These are phyloP conservation scores for Thryonomys swinderianus DNA, from an alignment of 2,113 vertebrate genomes.

Conservation along the genomic window DNA sequence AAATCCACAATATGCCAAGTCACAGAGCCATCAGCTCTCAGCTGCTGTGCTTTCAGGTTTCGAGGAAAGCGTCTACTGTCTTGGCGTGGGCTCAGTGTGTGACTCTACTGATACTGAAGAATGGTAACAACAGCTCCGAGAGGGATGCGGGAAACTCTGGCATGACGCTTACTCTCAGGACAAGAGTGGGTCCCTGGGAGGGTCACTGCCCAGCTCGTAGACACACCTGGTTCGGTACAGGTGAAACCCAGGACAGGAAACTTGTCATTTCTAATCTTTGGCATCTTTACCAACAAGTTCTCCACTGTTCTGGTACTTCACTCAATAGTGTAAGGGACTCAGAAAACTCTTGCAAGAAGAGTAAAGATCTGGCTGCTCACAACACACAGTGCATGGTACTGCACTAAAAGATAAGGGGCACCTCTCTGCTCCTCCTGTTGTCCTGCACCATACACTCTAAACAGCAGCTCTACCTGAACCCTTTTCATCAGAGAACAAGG, in stretches of 20 bases:
- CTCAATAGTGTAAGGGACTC: neutral
- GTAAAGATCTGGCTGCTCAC: neutral
- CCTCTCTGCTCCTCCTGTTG: neutral
- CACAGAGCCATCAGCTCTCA: slow-evolving; percentile 56
- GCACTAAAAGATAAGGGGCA: too few species aligned
- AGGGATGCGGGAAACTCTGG: neutral
- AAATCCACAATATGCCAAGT: slow-evolving; percentile 58
- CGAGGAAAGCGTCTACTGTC: slow-evolving; percentile 55
- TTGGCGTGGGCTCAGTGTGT: slow-evolving; percentile 56
- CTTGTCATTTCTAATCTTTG: neutral
- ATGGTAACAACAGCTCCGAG: neutral
- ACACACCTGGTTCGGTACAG: neutral
- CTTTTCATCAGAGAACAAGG: neutral
- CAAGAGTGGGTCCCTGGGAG: rapidly evolving
- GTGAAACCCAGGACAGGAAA: neutral
- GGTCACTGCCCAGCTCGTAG: neutral
- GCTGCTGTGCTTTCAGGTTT: slow-evolving; percentile 46
- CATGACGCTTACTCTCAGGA: neutral
- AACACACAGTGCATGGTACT: rapidly evolving
- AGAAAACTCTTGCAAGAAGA: neutral
- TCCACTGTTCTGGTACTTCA: neutral
- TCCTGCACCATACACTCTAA: neutral
- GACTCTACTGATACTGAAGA: slow-evolving; percentile 11
- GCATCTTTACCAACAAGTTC: neutral
- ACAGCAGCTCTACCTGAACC: neutral